These are phyloP conservation scores for Montipora foliosa DNA, from an alignment of 64 coral and sea anemone species.

Conservation along the genomic window DNA sequence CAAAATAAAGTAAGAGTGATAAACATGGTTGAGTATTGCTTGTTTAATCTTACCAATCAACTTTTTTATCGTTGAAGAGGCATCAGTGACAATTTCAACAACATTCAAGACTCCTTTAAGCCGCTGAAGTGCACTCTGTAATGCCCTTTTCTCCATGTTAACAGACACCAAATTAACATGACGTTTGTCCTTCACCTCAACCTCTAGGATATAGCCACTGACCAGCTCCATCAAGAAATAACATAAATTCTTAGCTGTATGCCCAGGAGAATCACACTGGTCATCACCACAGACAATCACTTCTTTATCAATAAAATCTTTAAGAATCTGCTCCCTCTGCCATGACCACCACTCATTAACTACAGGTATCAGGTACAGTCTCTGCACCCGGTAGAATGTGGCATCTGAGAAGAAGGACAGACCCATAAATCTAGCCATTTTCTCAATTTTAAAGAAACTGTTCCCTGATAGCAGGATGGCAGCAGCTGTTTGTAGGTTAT, in stretches of 20 bases:
- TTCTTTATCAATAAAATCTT: neutral
- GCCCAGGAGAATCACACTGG: slow-evolving; percentile 42
- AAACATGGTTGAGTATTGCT: too few relatives aligned
- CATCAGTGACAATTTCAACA: neutral
- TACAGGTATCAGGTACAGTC: neutral
- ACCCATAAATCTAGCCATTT: too few relatives aligned
- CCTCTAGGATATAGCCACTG: slow-evolving; percentile 17
- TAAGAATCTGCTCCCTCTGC: neutral
- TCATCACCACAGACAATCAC: slow-evolving; percentile 30
- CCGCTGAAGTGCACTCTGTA: slow-evolving; percentile 9
- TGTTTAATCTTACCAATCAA: slow-evolving; percentile 15
- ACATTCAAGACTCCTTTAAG: neutral
- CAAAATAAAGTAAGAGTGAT: too few relatives aligned
- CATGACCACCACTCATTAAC: slow-evolving; percentile 22
- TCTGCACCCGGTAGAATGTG: neutral
- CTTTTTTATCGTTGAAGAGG: neutral
- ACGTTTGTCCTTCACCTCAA: slow-evolving; percentile 28
- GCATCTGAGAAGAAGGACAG: neutral
- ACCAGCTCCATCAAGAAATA: slow-evolving; percentile 6
- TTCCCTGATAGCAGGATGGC: neutral
- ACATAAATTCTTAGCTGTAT: slow-evolving; percentile 21
- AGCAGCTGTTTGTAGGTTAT: neutral
- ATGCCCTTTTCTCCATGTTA: slow-evolving; percentile 33
- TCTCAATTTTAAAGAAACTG: neutral
- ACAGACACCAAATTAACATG: slow-evolving; percentile 22